Evolutionary conservation across 1,140 invertebrate genomes (phyloP).

Genomic region (Hermatobates lingyangjiaoensis): DNA sequence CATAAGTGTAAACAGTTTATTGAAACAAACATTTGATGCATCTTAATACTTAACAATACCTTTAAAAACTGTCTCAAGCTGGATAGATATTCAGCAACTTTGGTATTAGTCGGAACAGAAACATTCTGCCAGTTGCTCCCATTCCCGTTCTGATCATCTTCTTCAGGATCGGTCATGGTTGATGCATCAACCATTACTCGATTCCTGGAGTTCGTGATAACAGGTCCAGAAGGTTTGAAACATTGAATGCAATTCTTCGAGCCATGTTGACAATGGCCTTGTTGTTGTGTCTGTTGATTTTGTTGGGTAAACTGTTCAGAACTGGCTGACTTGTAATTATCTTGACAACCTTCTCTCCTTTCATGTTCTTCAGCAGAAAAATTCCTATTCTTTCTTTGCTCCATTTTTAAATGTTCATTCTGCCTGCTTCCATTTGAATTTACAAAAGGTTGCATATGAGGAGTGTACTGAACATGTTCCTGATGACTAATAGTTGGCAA

Average conservation of each 20-base stretch:
- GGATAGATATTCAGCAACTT: conserved; percentile 21
- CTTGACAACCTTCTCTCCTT: not conserved
- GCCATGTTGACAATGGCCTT: not conserved
- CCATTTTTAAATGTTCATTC: not conserved
- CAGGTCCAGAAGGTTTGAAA: not conserved
- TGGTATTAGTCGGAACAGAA: conserved; percentile 14
- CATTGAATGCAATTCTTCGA: no score
- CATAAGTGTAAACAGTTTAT: no score
- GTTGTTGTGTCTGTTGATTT: not conserved
- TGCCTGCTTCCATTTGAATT: not conserved
- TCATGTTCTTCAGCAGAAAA: not conserved
- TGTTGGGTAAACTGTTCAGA: not conserved
- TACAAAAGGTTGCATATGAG: not conserved
- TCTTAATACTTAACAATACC: conserved; percentile 15
- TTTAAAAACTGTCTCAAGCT: conserved; percentile 20
- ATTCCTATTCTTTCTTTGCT: not conserved
- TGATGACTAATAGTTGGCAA: not conserved
- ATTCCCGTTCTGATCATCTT: conserved; percentile 13
- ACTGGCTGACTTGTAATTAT: not conserved
- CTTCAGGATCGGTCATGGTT: conserved; percentile 31
- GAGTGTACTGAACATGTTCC: not conserved
- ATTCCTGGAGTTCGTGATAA: not conserved
- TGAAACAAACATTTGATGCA: no score
- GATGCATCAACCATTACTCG: conserved; percentile 28
- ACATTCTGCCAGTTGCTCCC: conserved; percentile 13